phyloP scores from a whole-genome alignment of 64 coral and sea anemone genomes.

The Montipora sp. region DNA sequence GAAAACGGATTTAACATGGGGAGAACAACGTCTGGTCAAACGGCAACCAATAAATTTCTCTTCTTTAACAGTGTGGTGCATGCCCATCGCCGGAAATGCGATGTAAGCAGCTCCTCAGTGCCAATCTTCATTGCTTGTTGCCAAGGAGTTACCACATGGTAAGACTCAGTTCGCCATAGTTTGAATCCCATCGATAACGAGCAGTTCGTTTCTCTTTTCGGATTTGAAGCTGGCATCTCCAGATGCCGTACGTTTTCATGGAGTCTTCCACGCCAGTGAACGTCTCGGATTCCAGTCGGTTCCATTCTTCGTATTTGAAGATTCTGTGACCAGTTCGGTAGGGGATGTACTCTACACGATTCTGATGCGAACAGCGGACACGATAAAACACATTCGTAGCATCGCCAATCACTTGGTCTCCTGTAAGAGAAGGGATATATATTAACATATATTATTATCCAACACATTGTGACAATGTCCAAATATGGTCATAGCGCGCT shows the following conservation, averaged over 20 bases:
- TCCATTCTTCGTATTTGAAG: slow-evolving; percentile 84
- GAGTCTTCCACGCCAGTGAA: slow-evolving; percentile 74
- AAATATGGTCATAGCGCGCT: too few relatives aligned
- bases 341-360: slow-evolving; percentile 72
- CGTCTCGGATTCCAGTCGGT: slow-evolving; percentile 81
- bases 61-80: neutral
- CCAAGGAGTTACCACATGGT: slow-evolving; percentile 77
- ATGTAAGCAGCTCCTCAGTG: neutral
- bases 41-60: neutral
- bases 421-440: slow-evolving; percentile 28
- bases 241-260: slow-evolving; percentile 63
- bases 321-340: slow-evolving; percentile 74
- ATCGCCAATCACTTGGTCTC: slow-evolving; percentile 88
- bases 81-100: neutral
- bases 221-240: slow-evolving; percentile 85
- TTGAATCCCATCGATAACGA: slow-evolving; percentile 85
- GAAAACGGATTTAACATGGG: neutral
- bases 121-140: neutral
- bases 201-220: slow-evolving; percentile 74
- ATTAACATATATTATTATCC: too few relatives aligned
- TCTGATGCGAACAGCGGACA: slow-evolving; percentile 67
- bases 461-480: too few relatives aligned
- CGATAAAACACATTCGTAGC: slow-evolving; percentile 73
- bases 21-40: neutral
- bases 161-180: slow-evolving; percentile 86